Evolutionary conservation across 2,113 vertebrate genomes (phyloP), one percentile per base, ranked within the genome.

Genomic region (Tringa solitaria): DNA sequence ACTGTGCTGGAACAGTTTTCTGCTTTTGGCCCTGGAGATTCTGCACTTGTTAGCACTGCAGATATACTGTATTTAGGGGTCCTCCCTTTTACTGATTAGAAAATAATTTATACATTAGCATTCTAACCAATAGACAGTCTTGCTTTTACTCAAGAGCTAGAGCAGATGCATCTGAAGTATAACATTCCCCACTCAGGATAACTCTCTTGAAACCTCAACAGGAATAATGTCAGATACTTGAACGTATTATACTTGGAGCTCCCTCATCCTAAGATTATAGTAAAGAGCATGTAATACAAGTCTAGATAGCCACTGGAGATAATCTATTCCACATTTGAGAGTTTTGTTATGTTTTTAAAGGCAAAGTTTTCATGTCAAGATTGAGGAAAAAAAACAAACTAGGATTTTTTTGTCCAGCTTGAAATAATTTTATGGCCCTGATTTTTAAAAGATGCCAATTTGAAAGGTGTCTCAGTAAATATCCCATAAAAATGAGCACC

Each of bases 151-250:
- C 53, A 78, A 96, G 93, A 83, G 45, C 18, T 69, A 73, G 59
- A 90, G 57, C 41, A 95, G 46, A 84, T 59, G 43, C 33, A 65
- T 68, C 45, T 65, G 51, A 78, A 78, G 19, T 53, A 76, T 69
- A 50, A 85, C 45, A 73, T 72, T 72, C 39, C 17, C 41, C 57
- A 37, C 27, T 78, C 19, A 73, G 48, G 54, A 76, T 43, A 61
- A 51, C 28, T 89, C 26, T 75, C 53, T 72, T 87, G 83, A 94
- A 96, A 89, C 45, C n/a, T 94, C 75, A 79, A 72, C 57, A 91
- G 35, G 37, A 96, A 46, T 57, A 90, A 88, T n/a, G 22, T 53
- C 60, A 1, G 10, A 21, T 75, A 74, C 14, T 89, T 87, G 28
- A 81, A 59, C 56, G 11, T 92, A 51, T 81, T 95, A 50, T 69